Evolutionary conservation across 2,888 invertebrate genomes (phyloP).

Genomic region (Hesperia comma): DNA sequence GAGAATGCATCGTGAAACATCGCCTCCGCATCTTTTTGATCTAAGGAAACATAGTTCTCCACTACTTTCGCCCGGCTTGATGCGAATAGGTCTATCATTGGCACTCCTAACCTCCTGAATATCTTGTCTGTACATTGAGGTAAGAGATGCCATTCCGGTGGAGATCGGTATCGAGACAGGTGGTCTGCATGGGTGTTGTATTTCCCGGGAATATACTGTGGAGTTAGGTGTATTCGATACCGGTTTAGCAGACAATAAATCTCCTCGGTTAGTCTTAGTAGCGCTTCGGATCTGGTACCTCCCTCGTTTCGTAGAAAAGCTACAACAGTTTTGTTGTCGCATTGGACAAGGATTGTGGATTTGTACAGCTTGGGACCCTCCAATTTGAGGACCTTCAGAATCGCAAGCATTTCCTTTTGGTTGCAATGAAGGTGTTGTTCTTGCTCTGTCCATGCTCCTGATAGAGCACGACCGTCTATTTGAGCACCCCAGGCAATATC

Average conservation of each 20-base stretch:
- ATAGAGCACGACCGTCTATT: slow-evolving; percentile 21
- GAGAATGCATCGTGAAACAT: slow-evolving; percentile 35
- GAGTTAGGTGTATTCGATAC: slow-evolving; percentile 18
- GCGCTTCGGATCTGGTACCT: slow-evolving; percentile 28
- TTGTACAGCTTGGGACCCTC: slow-evolving; percentile 6
- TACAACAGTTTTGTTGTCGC: slow-evolving; percentile 38
- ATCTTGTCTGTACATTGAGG: slow-evolving; percentile 11
- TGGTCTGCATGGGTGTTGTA: slow-evolving; percentile 36
- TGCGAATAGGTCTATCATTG: slow-evolving; percentile 41
- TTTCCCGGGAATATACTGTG: slow-evolving; percentile 35
- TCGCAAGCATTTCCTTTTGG: slow-evolving; percentile 27
- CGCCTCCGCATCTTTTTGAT: slow-evolving; percentile 26
- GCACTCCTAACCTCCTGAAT: slow-evolving; percentile 26
- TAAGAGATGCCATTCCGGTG: slow-evolving; percentile 36
- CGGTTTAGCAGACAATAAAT: slow-evolving; percentile 1
- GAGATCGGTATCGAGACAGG: slow-evolving; percentile 20
- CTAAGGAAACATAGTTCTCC: slow-evolving; percentile 30
- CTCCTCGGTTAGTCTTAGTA: slow-evolving; percentile 38
- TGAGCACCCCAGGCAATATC: slow-evolving; percentile 39
- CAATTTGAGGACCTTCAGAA: slow-evolving; percentile 25
- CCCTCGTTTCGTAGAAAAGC: slow-evolving; percentile 38
- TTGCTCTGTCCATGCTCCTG: slow-evolving; percentile 30
- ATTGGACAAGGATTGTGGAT: slow-evolving; percentile 31
- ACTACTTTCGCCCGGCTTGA: slow-evolving; percentile 41
- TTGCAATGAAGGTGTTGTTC: slow-evolving; percentile 35